phyloP scores from a whole-genome alignment of 2,888 invertebrate genomes.

The Copidosoma aretas region DNA sequence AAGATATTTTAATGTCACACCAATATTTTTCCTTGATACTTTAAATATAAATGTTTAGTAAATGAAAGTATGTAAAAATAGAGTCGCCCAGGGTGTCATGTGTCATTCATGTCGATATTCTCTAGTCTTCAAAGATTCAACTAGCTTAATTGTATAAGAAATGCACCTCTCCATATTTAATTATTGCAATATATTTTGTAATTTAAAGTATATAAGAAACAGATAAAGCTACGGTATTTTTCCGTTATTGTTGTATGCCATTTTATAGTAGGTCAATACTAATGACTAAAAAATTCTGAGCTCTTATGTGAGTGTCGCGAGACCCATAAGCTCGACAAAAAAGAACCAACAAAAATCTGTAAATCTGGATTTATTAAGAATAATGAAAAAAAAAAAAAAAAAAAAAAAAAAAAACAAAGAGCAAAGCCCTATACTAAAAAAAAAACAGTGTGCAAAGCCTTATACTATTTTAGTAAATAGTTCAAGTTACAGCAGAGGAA shows the following conservation, averaged over 20 bases:
- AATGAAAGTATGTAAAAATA: constrained; percentile 42
- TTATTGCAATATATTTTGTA: constrained; percentile 45
- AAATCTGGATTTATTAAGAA: constrained; percentile 36
- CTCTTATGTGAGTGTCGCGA: constrained; percentile 6
- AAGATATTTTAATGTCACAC: constrained; percentile 1
- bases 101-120: constrained; percentile 34
- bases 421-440: constrained; percentile 38
- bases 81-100: constrained; percentile 34
- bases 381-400: constrained; percentile 12
- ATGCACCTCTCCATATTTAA: constrained; percentile 33
- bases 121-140: constrained; percentile 42
- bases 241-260: constrained; percentile 34
- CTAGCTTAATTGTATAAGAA: constrained; percentile 13
- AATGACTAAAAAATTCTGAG: not conserved
- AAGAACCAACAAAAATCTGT: constrained; percentile 29
- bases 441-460: constrained; percentile 42
- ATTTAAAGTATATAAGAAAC: constrained; percentile 19
- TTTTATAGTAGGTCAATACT: constrained; percentile 19
- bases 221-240: constrained; percentile 39
- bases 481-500: constrained; percentile 36
- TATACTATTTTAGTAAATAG: constrained; percentile 32
- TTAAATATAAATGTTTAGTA: constrained; percentile 44
- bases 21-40: constrained; percentile 24
- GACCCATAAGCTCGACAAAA: constrained; percentile 28
- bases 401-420: constrained; percentile 42